Percentiles rank a stretch among this genome's conserved stretches.
phyloP scores from a whole-genome alignment of 2,113 vertebrate species.

The Agapornis roseicollis region DNA sequence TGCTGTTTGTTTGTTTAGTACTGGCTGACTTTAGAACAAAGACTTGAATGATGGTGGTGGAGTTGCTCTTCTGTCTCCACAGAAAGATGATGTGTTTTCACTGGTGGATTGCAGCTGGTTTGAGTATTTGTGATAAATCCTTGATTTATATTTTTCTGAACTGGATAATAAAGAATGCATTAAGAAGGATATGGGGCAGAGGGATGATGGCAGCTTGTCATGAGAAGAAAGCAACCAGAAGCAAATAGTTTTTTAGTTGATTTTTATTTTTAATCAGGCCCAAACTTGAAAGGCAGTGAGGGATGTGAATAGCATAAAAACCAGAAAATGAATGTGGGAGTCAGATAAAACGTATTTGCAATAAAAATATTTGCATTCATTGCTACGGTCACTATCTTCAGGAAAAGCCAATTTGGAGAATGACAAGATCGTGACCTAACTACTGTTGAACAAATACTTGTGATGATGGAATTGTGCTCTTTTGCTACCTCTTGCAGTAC shows the following conservation, averaged over 20 bases:
- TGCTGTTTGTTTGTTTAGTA: background rate
- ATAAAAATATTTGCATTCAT: background rate
- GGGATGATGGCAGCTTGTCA: background rate
- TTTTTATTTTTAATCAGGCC: background rate
- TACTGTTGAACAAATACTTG: background rate
- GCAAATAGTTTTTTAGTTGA: background rate
- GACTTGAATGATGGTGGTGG: background rate
- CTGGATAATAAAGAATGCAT: background rate
- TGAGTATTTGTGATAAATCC: background rate
- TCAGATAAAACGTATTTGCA: background rate
- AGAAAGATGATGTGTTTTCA: background rate
- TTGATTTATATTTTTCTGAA: background rate
- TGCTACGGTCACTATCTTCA: background rate
- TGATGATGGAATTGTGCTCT: background rate
- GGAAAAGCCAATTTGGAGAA: background rate
- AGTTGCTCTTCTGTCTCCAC: background rate
- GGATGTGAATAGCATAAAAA: background rate
- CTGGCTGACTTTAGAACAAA: background rate
- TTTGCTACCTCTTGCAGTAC: background rate
- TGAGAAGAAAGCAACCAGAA: background rate
- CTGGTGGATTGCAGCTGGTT: background rate
- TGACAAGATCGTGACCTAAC: background rate
- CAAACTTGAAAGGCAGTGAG: background rate
- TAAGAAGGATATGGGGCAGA: background rate
- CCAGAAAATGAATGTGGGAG: background rate